Conservation (phyloP, 2,113 vertebrate species). For the Vireo altiloquus region DNA sequence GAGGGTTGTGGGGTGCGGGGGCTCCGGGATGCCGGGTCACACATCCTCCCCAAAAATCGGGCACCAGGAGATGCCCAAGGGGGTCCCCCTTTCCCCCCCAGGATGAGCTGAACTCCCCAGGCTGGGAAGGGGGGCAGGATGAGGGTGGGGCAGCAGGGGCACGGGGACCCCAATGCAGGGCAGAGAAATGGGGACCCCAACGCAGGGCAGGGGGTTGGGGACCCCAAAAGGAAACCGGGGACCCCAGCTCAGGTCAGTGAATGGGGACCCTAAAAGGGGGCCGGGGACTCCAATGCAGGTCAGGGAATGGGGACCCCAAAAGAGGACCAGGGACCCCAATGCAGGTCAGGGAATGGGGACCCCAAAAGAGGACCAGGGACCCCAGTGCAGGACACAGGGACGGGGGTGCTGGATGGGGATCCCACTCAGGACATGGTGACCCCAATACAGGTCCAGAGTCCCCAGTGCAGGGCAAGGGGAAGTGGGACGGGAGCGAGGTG, state of each 20-base stretch:
- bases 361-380: background rate
- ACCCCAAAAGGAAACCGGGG: background rate
- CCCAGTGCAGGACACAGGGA: background rate
- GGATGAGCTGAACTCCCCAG: background rate
- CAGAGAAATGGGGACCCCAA: too few relatives aligned
- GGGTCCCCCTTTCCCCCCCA: background rate
- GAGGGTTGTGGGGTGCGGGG: too few relatives aligned
- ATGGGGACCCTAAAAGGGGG: background rate
- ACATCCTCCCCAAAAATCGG: background rate
- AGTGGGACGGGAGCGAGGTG: background rate
- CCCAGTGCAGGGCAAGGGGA: background rate
- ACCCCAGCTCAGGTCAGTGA: too few relatives aligned
- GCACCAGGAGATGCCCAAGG: background rate
- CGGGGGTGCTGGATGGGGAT: accelerated
- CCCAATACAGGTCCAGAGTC: background rate
- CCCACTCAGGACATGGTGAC: background rate
- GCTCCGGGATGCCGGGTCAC: background rate
- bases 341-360: background rate
- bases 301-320: too few relatives aligned
- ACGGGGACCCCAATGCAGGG: background rate
- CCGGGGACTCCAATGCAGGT: background rate
- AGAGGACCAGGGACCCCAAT: background rate
- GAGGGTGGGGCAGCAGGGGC: background rate
- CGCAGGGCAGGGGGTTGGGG: too few relatives aligned
- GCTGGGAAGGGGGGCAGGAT: background rate